Conservation (phyloP, 2,888 invertebrate species). For the Acronicta alni region DNA sequence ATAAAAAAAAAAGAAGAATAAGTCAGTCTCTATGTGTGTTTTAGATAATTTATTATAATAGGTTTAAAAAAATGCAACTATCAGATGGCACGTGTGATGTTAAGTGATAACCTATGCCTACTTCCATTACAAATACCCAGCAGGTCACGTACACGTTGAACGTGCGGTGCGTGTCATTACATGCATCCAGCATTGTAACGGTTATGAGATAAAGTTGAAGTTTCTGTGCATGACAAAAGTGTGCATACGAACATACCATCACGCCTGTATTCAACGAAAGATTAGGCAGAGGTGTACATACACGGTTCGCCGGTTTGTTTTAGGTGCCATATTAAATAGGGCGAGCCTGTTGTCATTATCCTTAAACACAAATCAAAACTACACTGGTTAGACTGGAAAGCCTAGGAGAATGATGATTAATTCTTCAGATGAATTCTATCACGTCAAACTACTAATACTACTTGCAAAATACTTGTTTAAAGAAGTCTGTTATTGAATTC, state of each 20-base stretch:
- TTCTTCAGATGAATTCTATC: neutral
- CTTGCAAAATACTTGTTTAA: conserved; percentile 12
- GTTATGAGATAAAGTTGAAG: neutral
- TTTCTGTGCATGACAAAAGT: neutral
- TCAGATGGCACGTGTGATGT: conserved; percentile 1
- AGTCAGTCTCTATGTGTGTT: no score
- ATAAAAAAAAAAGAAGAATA: no score
- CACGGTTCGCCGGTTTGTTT: no score
- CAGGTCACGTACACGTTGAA: neutral
- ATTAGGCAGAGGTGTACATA: no score
- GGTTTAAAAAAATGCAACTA: neutral
- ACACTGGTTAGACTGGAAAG: no score
- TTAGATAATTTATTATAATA: neutral
- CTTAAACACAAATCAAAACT: no score
- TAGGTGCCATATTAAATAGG: no score
- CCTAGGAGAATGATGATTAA: no score
- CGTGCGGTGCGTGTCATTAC: neutral
- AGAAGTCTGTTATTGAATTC: conserved; percentile 20
- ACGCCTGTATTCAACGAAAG: no score
- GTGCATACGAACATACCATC: no score
- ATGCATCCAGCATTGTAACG: neutral
- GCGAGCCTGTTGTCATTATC: no score
- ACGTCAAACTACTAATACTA: neutral
- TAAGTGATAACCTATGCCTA: conserved; percentile 1
- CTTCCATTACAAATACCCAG: neutral